These are phyloP conservation scores for Megaustenia siamemsis DNA, from an alignment of 2,888 invertebrate genomes.

Conservation along the genomic window DNA sequence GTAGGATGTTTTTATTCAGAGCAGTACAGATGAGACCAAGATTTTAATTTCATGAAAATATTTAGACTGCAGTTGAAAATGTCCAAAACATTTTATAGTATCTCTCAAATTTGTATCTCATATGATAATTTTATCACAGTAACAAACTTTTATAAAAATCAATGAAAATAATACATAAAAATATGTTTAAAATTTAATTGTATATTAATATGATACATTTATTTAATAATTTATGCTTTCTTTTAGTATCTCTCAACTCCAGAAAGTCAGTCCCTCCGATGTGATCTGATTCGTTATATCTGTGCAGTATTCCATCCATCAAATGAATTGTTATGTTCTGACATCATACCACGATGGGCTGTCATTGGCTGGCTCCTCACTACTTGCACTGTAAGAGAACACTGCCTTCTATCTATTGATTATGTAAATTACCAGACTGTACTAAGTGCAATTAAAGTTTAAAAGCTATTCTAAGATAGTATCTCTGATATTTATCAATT, in stretches of 20 bases:
- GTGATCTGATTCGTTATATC: constrained; percentile 95
- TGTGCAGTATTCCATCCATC: constrained; percentile 96
- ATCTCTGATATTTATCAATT: no score
- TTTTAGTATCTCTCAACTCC: constrained; percentile 91
- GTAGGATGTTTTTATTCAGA: no score
- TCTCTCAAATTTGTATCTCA: no score
- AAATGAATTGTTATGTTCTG: constrained; percentile 94
- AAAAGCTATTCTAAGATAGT: not conserved
- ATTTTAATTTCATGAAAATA: no score
- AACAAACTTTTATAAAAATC: not conserved
- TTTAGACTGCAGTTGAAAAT: no score
- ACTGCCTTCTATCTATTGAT: not conserved
- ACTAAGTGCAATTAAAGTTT: not conserved
- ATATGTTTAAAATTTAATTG: no score
- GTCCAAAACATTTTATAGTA: no score
- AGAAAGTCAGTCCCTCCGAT: constrained; percentile 93
- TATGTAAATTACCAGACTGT: not conserved
- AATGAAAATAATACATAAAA: no score
- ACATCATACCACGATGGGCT: constrained; percentile 96
- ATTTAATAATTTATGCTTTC: constrained; percentile 58
- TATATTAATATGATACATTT: constrained; percentile 8
- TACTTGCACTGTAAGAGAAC: constrained; percentile 86
- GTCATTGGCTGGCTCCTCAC: constrained; percentile 96
- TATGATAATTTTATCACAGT: no score
- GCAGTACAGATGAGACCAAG: no score